Conservation (phyloP, 2,797 vertebrate genomes). For the Siniperca undulata region DNA sequence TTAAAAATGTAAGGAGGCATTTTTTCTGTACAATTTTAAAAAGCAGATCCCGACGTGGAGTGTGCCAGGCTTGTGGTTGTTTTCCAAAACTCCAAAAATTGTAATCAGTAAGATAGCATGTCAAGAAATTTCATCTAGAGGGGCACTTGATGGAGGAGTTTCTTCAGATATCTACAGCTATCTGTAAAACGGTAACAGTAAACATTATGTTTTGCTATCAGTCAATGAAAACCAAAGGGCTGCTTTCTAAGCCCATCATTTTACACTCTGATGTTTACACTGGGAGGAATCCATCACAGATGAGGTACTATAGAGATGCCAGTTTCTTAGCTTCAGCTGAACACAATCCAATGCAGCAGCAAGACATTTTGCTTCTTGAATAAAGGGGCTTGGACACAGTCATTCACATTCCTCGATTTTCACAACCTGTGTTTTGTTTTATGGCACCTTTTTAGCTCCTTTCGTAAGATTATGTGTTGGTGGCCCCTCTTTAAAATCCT, state of each 20-base stretch:
- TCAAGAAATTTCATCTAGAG: background rate
- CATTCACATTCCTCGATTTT: background rate
- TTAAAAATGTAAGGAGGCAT: constrained; percentile 3
- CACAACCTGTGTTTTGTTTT: background rate
- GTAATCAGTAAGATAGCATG: too few species aligned
- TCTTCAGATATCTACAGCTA: background rate
- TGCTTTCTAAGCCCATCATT: background rate
- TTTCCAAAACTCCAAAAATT: background rate
- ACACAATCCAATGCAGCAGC: background rate
- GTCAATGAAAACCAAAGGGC: background rate
- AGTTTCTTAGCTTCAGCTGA: background rate
- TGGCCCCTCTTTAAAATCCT: too few species aligned
- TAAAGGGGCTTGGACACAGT: too few species aligned
- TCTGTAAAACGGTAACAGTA: background rate
- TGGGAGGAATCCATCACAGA: background rate
- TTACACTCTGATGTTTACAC: background rate
- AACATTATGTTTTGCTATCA: background rate
- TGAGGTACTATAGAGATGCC: background rate
- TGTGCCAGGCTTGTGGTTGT: background rate
- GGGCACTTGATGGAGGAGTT: background rate
- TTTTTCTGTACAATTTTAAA: background rate
- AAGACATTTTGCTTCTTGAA: background rate
- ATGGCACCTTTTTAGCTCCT: background rate
- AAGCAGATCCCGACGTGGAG: background rate
- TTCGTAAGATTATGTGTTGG: background rate